Conservation (phyloP, 1,140 invertebrate species). For the Lasioglossum baleicum region DNA sequence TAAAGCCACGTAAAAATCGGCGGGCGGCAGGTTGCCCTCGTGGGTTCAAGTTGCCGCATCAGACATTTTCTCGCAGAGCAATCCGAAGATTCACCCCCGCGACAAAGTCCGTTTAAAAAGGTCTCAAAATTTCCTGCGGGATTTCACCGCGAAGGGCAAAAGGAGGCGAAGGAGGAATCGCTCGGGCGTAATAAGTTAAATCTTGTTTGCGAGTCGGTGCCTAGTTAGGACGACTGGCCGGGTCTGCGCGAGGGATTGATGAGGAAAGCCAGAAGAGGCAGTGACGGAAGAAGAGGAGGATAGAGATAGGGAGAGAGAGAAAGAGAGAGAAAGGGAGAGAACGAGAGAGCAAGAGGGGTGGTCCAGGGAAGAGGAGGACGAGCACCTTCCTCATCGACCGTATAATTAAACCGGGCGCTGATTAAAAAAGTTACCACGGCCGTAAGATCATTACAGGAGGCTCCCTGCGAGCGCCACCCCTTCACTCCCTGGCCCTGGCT, state of each 20-base stretch:
- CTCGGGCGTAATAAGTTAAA: constrained; percentile 78
- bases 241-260: constrained; percentile 65
- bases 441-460: constrained; percentile 78
- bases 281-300: constrained; percentile 19
- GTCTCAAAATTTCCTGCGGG: constrained; percentile 47
- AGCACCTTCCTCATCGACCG: constrained; percentile 77
- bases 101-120: constrained; percentile 44
- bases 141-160: constrained; percentile 16
- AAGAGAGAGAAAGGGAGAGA: not conserved
- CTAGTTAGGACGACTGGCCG: constrained; percentile 73
- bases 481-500: constrained; percentile 26
- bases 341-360: not conserved
- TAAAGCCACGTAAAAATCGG: no score
- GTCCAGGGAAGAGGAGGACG: constrained; percentile 42
- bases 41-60: not conserved
- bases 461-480: constrained; percentile 44
- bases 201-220: constrained; percentile 76
- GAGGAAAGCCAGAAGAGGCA: constrained; percentile 58
- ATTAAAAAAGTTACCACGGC: constrained; percentile 79
- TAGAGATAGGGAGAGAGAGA: constrained; percentile 8
- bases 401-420: constrained; percentile 79
- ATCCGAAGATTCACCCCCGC: not conserved
- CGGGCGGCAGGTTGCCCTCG: no score
- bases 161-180: constrained; percentile 66
- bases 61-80: not conserved